A percentile compares a stretch with the other conserved stretches of the same genome.
phyloP scores from a whole-genome alignment of 2,113 vertebrate species.

The Trichomycterus rosablanca region DNA sequence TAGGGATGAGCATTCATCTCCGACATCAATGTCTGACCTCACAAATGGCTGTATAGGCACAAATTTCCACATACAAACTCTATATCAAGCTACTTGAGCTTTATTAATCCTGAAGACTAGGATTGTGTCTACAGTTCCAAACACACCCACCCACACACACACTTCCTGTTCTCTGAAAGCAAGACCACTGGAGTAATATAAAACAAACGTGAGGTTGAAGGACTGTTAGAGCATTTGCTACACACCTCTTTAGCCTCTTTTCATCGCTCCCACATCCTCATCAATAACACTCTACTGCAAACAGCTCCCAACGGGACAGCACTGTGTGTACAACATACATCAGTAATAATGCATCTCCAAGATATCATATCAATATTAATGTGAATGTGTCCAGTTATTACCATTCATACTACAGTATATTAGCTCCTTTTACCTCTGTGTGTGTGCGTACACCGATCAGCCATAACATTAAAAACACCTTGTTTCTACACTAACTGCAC shows the following conservation, averaged over 20 bases:
- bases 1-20: too few species aligned
- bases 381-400: slow-evolving; percentile 6
- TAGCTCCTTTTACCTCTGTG: slow-evolving; percentile 9
- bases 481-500: too few species aligned
- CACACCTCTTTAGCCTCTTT: slow-evolving; percentile 21
- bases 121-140: background rate
- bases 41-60: too few species aligned
- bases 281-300: slow-evolving; percentile 42
- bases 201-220: slow-evolving; percentile 34
- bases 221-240: slow-evolving; percentile 40
- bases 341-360: slow-evolving; percentile 2
- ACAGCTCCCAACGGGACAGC: slow-evolving; percentile 24
- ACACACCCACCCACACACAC: slow-evolving; percentile 10
- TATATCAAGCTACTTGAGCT: too few species aligned
- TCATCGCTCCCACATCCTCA: slow-evolving; percentile 36
- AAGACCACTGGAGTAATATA: slow-evolving; percentile 17
- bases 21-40: too few species aligned
- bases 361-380: slow-evolving; percentile 15
- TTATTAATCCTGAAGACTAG: too few species aligned
- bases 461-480: too few species aligned
- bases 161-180: too few species aligned
- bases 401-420: slow-evolving; percentile 11
- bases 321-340: slow-evolving; percentile 26
- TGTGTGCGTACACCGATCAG: slow-evolving; percentile 1
- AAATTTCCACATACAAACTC: too few species aligned